Evolutionary conservation across 2,888 invertebrate species (phyloP).

Genomic region (Suillia variegata): DNA sequence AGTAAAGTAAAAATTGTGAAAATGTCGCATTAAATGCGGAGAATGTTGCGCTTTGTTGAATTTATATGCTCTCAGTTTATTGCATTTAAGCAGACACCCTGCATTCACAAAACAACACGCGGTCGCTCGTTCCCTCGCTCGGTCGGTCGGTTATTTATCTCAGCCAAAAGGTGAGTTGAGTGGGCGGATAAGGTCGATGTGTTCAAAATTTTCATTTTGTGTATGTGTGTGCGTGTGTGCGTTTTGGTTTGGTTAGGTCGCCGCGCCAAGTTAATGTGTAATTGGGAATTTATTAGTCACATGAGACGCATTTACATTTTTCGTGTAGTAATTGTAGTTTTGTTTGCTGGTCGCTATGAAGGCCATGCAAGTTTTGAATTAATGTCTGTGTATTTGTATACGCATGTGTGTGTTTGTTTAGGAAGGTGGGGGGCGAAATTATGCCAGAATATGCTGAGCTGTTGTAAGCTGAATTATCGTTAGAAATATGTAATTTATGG

Average conservation of each 20-base stretch:
- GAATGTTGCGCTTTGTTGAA: not conserved
- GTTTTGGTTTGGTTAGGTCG: not conserved
- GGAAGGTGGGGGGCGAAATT: too few species aligned
- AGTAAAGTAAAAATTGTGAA: too few species aligned
- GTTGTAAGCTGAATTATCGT: not conserved
- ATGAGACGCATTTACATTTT: conserved; percentile 53
- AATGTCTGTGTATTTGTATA: not conserved
- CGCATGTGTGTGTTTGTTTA: not conserved
- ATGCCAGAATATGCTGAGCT: not conserved
- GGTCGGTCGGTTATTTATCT: not conserved
- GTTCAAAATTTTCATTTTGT: conserved; percentile 4
- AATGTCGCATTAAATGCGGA: not conserved
- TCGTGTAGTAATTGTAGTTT: conserved; percentile 20
- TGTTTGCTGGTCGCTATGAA: not conserved
- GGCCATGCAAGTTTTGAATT: conserved; percentile 2
- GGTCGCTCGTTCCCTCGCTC: conserved; percentile 1
- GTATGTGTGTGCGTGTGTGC: not conserved
- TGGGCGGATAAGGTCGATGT: conserved; percentile 1
- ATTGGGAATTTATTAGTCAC: conserved; percentile 56
- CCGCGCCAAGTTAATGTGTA: conserved; percentile 31
- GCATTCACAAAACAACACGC: not conserved
- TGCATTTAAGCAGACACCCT: not conserved
- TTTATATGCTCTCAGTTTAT: conserved; percentile 8
- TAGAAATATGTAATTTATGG: not conserved
- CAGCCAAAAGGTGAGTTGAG: conserved; percentile 6